Evolutionary conservation across 2,888 invertebrate genomes (phyloP).

Genomic region (Electrophaes corylata): DNA sequence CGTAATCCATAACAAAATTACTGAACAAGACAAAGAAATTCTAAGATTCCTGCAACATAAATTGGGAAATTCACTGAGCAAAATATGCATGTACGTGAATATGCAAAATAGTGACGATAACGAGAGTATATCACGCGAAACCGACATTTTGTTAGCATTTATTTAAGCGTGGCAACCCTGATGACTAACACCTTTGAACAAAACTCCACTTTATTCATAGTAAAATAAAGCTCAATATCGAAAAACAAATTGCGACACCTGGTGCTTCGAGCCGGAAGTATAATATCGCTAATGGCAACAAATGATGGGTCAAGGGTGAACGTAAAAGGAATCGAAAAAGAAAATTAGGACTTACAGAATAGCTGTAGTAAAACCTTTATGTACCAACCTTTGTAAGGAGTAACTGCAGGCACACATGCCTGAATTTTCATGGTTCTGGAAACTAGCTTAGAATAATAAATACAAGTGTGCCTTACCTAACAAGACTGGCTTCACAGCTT

Average conservation of each 20-base stretch:
- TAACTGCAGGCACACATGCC: background rate
- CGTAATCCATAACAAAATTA: constrained; percentile 24
- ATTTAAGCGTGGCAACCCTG: constrained; percentile 53
- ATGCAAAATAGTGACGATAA: constrained; percentile 80
- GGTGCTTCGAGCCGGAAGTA: constrained; percentile 40
- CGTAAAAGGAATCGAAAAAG: constrained; percentile 61
- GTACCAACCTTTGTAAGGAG: background rate
- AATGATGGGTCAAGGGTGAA: constrained; percentile 78
- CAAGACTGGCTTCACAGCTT: no score
- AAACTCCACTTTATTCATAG: constrained; percentile 40
- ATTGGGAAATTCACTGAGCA: constrained; percentile 53
- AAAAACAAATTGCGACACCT: constrained; percentile 13
- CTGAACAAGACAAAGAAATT: constrained; percentile 20
- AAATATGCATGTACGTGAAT: constrained; percentile 60
- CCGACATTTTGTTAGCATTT: constrained; percentile 80
- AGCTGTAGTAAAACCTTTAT: constrained; percentile 1
- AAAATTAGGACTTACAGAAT: constrained; percentile 47
- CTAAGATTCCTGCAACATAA: constrained; percentile 34
- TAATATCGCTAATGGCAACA: constrained; percentile 66
- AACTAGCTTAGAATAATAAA: background rate
- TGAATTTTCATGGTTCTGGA: background rate
- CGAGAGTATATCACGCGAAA: constrained; percentile 76
- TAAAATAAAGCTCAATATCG: constrained; percentile 46
- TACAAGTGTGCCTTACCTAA: no score
- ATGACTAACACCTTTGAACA: constrained; percentile 10